Evolutionary conservation across 2,113 vertebrate species (phyloP).

Genomic region (Rhinopomastus cyanomelas): DNA sequence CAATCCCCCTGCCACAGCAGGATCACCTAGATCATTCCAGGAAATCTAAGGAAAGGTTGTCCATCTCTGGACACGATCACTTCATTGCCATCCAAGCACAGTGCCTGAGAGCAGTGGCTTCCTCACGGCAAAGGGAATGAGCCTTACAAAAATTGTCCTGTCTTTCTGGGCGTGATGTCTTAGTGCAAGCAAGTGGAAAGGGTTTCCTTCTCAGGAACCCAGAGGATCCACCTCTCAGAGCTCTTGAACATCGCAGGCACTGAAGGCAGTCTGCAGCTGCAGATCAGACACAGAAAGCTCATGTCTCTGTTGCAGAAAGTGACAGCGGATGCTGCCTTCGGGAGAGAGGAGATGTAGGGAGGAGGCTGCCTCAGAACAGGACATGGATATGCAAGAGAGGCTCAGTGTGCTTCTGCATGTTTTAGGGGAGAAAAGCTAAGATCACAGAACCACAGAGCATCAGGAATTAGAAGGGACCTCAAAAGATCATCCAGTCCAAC

Average conservation of each 20-base stretch:
- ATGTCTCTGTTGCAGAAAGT: not conserved
- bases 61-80: not conserved
- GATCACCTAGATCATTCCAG: not conserved
- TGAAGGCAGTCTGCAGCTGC: not conserved
- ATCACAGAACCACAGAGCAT: too few species aligned
- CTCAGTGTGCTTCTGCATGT: not conserved
- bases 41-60: not conserved
- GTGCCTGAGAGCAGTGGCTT: not conserved
- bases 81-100: not conserved
- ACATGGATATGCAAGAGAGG: not conserved
- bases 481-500: too few species aligned
- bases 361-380: not conserved
- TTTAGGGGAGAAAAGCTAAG: accelerated
- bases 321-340: conserved; percentile 26
- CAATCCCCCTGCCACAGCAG: too few species aligned
- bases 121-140: not conserved
- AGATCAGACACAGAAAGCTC: conserved; percentile 6
- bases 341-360: not conserved
- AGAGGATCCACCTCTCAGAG: not conserved
- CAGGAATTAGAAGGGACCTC: too few species aligned
- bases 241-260: not conserved
- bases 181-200: not conserved
- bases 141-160: not conserved
- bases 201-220: not conserved
- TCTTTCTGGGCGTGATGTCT: accelerated